These are phyloP conservation scores for Agrypnus murinus DNA, from an alignment of 2,888 invertebrate genomes.

Conservation along the genomic window DNA sequence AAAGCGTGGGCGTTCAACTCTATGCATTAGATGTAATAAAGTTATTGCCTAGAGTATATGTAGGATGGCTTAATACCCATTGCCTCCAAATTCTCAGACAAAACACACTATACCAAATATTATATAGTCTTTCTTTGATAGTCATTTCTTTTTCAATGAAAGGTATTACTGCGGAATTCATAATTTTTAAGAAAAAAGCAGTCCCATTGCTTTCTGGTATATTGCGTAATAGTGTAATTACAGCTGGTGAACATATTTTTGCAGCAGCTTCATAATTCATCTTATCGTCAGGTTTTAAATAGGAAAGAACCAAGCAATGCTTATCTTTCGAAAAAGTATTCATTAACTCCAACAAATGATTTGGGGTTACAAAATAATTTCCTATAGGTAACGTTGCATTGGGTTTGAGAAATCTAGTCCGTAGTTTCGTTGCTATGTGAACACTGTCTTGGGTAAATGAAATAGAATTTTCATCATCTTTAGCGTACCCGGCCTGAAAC, in stretches of 20 bases:
- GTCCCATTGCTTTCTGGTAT: constrained; percentile 32
- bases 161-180: no score
- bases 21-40: background rate
- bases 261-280: constrained; percentile 50
- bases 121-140: no score
- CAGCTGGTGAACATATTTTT: constrained; percentile 46
- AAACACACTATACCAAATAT: constrained; percentile 33
- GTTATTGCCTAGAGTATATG: background rate
- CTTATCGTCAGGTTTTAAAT: constrained; percentile 49
- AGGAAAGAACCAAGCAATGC: constrained; percentile 37
- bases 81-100: background rate
- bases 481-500: constrained; percentile 25
- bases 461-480: constrained; percentile 24
- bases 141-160: constrained; percentile 25
- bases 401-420: no score
- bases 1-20: background rate
- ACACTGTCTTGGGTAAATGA: constrained; percentile 47
- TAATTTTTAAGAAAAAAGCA: constrained; percentile 26
- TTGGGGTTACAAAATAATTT: constrained; percentile 26
- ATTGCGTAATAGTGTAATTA: constrained; percentile 34
- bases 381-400: constrained; percentile 40
- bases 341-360: constrained; percentile 31
- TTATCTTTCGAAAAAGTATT: constrained; percentile 36
- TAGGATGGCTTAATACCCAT: background rate
- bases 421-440: no score